These are phyloP conservation scores for Candoia aspera DNA, from an alignment of 2,113 vertebrate genomes.

Conservation along the genomic window DNA sequence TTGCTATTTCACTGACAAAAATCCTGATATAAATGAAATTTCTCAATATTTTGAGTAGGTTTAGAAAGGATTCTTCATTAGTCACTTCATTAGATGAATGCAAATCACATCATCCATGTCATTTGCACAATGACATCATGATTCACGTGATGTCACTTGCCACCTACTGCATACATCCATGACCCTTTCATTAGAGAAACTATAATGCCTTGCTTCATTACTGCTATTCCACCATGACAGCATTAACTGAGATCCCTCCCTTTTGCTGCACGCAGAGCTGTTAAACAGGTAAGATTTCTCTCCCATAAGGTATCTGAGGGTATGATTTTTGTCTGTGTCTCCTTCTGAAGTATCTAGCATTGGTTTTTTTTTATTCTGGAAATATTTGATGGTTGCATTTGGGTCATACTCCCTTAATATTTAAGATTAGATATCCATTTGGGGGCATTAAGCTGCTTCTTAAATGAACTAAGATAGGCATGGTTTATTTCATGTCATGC, in stretches of 20 bases:
- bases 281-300: too few species aligned
- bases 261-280: too few species aligned
- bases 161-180: not conserved
- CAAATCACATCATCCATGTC: not conserved
- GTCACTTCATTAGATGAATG: not conserved
- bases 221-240: not conserved
- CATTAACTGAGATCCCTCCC: not conserved
- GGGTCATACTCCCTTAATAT: not conserved
- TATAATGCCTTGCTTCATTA: not conserved
- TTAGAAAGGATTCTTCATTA: not conserved
- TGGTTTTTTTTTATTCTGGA: not conserved
- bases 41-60: not conserved
- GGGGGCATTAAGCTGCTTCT: not conserved
- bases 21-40: not conserved
- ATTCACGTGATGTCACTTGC: not conserved
- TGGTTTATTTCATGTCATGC: not conserved
- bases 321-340: not conserved
- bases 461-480: not conserved
- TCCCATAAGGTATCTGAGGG: too few species aligned
- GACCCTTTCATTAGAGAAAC: too few species aligned
- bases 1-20: not conserved
- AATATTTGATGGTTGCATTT: not conserved
- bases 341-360: too few species aligned
- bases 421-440: not conserved
- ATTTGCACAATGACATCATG: not conserved